These are phyloP conservation scores for Uloborus plumipes DNA, from an alignment of 2,888 invertebrate genomes.

Conservation along the genomic window DNA sequence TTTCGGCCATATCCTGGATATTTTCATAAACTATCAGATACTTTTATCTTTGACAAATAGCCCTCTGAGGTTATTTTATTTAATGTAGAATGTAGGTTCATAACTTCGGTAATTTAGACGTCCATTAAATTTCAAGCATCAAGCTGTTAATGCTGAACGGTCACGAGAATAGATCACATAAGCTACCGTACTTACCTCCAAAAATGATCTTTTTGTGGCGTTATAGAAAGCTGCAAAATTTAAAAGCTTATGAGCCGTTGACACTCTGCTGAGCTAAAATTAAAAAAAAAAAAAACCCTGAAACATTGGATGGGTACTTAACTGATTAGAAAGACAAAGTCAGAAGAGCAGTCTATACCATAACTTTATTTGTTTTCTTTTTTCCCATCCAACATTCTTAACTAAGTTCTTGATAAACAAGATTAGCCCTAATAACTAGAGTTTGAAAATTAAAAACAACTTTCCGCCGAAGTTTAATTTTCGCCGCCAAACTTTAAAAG, in stretches of 20 bases:
- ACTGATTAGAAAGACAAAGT: constrained; percentile 34
- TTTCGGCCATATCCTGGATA: too few species aligned
- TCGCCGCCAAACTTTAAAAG: constrained; percentile 47
- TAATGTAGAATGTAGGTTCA: too few species aligned
- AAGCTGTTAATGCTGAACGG: too few species aligned
- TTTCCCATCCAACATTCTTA: constrained; percentile 13
- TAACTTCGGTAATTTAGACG: too few species aligned
- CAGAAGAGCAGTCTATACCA: constrained; percentile 7
- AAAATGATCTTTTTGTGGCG: constrained; percentile 3
- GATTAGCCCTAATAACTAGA: constrained; percentile 53
- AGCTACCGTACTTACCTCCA: too few species aligned
- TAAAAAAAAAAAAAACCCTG: not conserved
- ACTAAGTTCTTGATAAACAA: constrained; percentile 62
- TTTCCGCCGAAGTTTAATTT: constrained; percentile 29
- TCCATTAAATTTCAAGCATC: too few species aligned
- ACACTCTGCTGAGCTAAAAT: not conserved
- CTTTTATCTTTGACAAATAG: too few species aligned
- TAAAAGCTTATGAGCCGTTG: not conserved
- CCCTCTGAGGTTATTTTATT: too few species aligned
- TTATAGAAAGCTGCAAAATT: not conserved
- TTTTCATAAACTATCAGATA: too few species aligned
- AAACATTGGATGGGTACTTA: constrained; percentile 10
- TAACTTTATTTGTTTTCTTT: constrained; percentile 5
- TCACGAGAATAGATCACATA: too few species aligned
- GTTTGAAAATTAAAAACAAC: constrained; percentile 55